phyloP scores from a whole-genome alignment of 2,797 vertebrate genomes.

The Hipposideros larvatus region DNA sequence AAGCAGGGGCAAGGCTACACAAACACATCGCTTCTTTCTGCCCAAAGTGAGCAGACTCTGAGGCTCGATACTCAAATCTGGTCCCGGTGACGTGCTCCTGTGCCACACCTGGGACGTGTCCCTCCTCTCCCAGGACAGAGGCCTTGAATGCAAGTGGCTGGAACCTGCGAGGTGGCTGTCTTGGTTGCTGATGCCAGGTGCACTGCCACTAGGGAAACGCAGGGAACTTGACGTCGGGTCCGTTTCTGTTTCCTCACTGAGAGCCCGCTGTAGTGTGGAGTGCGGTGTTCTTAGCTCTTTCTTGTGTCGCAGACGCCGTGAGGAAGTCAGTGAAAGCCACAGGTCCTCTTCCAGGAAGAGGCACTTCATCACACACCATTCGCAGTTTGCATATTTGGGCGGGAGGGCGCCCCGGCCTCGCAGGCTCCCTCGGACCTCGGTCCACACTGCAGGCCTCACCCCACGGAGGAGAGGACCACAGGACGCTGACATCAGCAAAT shows the following conservation, averaged over 20 bases:
- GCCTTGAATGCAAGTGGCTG: no score
- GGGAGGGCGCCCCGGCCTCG: background rate
- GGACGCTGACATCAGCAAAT: background rate
- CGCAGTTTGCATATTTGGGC: accelerated
- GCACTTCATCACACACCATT: accelerated
- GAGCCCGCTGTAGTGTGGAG: background rate
- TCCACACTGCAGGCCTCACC: accelerated
- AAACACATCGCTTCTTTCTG: background rate
- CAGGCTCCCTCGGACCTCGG: background rate
- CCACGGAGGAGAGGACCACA: accelerated
- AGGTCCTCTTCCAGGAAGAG: background rate
- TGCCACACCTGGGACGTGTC: background rate
- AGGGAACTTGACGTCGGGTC: accelerated
- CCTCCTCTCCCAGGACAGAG: accelerated
- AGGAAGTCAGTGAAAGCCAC: background rate
- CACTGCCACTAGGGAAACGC: accelerated
- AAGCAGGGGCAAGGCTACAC: accelerated
- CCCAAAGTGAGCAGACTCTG: background rate
- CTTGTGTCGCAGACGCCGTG: background rate
- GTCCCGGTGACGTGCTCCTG: background rate
- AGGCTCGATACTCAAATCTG: background rate
- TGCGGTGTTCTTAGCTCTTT: accelerated
- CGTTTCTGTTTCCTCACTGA: accelerated
- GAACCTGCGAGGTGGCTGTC: background rate
- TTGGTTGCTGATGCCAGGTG: background rate